Evolutionary conservation across 2,113 vertebrate genomes (phyloP), one percentile per base, ranked within the genome.

Genomic region (Sceloporus tristichus): DNA sequence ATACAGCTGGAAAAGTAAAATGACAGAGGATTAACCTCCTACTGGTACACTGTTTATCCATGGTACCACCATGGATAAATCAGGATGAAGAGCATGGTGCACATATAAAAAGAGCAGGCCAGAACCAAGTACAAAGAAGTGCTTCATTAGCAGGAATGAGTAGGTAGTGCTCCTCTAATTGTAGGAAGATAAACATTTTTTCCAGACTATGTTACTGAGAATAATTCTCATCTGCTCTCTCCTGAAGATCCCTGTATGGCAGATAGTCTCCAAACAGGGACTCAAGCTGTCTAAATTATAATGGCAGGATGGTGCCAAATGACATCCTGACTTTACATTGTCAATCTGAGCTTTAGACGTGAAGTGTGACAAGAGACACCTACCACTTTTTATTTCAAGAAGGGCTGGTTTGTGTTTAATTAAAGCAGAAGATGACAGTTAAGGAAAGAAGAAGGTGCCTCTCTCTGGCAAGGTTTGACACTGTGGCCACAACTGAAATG

Each of bases 371-470:
- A 89, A 90, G 79, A 93, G 76, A 68, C 80, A 93, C 71, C 79
- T 34, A 85, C 29, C 13, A 79, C 34, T 87, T 92, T 82, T 90
- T 84, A 85, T 92, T 92, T 90, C 87, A 91, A 90, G 21, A 85
- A 38, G 19, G 86, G 16, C 1, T 85, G 21, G 82, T 92, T 94
- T 90, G 74, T 86, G 74, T 74, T 91, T 94, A 93, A 95, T 94
- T 94, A 93, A 94, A 91, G 89, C 87, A 80, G 83, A 70, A 4
- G 70, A 77, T 95, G 93, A 91, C 91, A 93, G 73, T 90, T 96
- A 76, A 89, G 34, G 90, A 79, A 77, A 92, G 84, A 29, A 87
- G 82, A 92, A 84, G 23, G 29, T 79, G 68, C 18, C 87, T 87
- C n/a, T 93, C n/a, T 93, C 85, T 90, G 85, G 54, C 80, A 95